These are phyloP conservation scores for Trachops cirrhosus DNA, from an alignment of 2,797 vertebrate genomes.

Conservation along the genomic window DNA sequence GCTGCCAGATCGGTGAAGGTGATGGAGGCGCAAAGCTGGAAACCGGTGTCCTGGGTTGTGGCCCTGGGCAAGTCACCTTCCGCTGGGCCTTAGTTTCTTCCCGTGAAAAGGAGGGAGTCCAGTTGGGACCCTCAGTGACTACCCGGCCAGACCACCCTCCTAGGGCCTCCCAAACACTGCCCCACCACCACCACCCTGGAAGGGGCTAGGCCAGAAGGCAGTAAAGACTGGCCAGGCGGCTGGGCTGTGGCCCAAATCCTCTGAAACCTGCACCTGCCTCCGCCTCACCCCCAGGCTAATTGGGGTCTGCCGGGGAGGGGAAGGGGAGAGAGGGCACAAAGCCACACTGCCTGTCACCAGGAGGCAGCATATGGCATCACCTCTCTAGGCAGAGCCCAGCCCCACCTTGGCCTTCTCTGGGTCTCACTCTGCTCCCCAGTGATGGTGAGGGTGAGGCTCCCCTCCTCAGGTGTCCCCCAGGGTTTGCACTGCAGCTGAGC, in stretches of 20 bases:
- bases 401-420: not conserved
- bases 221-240: not conserved
- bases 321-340: not conserved
- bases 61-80: not conserved
- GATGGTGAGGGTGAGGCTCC: not conserved
- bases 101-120: not conserved
- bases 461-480: not conserved
- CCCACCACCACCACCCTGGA: too few relatives aligned
- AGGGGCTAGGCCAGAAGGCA: not conserved
- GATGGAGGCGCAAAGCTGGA: not conserved
- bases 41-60: not conserved
- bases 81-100: not conserved
- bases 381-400: not conserved
- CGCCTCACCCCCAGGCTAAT: not conserved
- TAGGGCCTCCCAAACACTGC: not conserved
- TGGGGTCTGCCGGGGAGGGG: not conserved
- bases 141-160: not conserved
- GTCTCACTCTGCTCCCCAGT: not conserved
- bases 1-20: not conserved
- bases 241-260: not conserved
- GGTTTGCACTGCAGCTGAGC: not conserved
- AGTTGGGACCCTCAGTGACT: not conserved
- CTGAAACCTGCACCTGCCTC: not conserved
- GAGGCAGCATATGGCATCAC: not conserved
- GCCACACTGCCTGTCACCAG: not conserved